A percentile compares a stretch with the other conserved stretches of the same genome.
These are phyloP conservation scores for Agelastica alni DNA, from an alignment of 2,888 invertebrate genomes.

Conservation along the genomic window DNA sequence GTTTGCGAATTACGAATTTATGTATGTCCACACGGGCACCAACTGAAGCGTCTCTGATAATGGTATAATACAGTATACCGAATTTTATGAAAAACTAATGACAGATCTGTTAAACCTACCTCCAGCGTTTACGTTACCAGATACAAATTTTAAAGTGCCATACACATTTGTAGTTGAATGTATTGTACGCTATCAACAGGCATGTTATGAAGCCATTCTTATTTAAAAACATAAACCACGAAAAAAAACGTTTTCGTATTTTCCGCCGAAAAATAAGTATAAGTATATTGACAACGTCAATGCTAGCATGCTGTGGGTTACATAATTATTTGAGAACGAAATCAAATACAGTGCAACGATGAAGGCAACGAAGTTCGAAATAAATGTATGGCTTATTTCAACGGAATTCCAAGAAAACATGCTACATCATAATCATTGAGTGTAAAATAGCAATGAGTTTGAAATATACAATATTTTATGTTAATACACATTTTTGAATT, in stretches of 20 bases:
- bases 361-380: not conserved
- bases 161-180: not conserved
- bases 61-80: not conserved
- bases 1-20: too few relatives aligned
- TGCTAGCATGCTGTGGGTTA: too few relatives aligned
- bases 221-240: not conserved
- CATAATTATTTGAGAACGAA: too few relatives aligned
- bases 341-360: not conserved
- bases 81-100: slow-evolving; percentile 2
- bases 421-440: not conserved
- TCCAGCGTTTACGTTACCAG: not conserved
- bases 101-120: not conserved
- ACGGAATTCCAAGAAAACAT: not conserved
- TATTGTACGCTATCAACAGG: not conserved
- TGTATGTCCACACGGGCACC: not conserved
- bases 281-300: too few relatives aligned
- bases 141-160: not conserved
- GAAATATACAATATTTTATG: too few relatives aligned
- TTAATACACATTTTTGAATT: too few relatives aligned
- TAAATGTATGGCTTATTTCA: not conserved
- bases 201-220: not conserved
- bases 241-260: too few relatives aligned
- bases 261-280: too few relatives aligned
- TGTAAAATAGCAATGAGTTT: too few relatives aligned
- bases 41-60: not conserved